Base-by-base conservation (phyloP, 2,113 vertebrate species). In the Garra rufa region DNA sequence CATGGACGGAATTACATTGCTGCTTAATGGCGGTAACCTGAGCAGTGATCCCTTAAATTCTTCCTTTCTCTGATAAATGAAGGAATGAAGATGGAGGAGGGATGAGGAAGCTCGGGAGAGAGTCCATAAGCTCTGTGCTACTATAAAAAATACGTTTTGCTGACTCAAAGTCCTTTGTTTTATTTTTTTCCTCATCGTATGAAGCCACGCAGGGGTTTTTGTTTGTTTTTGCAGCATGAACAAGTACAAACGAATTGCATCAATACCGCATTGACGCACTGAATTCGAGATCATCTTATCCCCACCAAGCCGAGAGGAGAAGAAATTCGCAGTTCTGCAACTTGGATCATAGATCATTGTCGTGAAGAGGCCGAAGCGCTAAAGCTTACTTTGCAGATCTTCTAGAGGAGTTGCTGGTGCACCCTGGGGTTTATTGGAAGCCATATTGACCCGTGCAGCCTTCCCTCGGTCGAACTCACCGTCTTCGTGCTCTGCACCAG, bases 21-120 rank as follows among this genome's bases (percentile, higher is more conserved):
- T 71, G 78, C 82, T 86, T 83, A 85, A 89, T 86, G 61, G 75
- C 83, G 15, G 73, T 86, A 87, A 87, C 82, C 84, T 75, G 50
- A 83, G 82, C 89, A 86, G 82, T 84, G 82, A 89, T 83, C 88
- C 76, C 48, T 81, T 84, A 79, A 76, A 85, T 81, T 84, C 69
- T 77, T 48, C 57, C 50, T 86, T 46, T 71, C 76, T 79, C 10
- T 81, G 69, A 82, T 67, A 77, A 70, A 75, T 86, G 57, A 46
- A 44, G 26, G 69, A 52, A 73, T 76, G 65, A 85, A 85, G 70
- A 82, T 52, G n/a, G 57, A 79, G 70, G 41, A 55, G 30, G 10
- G 48, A 76, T 10, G 46, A 38, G 80, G 38, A 43, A 61, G 43
- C 50, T 15, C 1, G 24, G 15, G 50, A 59, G 77, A 50, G 71